These are phyloP conservation scores for Uropetala carovei DNA, from an alignment of 2,888 invertebrate species.

Conservation along the genomic window DNA sequence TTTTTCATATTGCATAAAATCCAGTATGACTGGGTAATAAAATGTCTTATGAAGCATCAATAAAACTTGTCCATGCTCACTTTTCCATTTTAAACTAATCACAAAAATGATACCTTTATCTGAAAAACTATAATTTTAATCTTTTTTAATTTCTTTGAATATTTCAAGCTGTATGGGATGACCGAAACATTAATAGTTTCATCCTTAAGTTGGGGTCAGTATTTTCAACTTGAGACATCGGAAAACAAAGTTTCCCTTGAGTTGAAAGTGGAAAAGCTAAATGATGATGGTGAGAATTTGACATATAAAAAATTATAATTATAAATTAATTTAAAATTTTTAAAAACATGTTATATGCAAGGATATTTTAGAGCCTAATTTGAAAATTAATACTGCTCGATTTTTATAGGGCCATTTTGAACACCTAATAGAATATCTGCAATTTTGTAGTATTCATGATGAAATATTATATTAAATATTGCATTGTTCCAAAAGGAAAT, in stretches of 20 bases:
- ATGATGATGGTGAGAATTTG: neutral
- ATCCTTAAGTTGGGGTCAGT: neutral
- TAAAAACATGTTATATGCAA: neutral
- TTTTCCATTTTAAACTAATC: neutral
- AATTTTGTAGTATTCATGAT: neutral
- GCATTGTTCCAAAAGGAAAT: neutral
- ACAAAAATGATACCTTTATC: neutral
- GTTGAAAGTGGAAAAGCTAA: neutral
- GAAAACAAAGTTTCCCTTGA: neutral
- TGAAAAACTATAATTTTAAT: neutral
- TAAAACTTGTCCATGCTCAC: neutral
- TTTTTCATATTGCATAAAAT: neutral
- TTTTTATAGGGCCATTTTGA: neutral
- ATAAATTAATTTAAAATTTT: neutral
- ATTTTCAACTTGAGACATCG: neutral
- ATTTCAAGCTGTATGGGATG: neutral
- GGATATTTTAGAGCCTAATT: neutral
- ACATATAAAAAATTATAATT: neutral
- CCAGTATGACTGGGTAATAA: neutral
- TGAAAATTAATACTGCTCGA: neutral
- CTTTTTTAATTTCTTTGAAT: neutral
- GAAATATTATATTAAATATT: neutral
- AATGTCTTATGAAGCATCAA: neutral
- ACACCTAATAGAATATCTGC: neutral
- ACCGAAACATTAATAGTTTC: neutral